Evolutionary conservation across 1,140 invertebrate species (phyloP), one percentile per base, ranked within the genome.

Genomic region (Magallana angulata): DNA sequence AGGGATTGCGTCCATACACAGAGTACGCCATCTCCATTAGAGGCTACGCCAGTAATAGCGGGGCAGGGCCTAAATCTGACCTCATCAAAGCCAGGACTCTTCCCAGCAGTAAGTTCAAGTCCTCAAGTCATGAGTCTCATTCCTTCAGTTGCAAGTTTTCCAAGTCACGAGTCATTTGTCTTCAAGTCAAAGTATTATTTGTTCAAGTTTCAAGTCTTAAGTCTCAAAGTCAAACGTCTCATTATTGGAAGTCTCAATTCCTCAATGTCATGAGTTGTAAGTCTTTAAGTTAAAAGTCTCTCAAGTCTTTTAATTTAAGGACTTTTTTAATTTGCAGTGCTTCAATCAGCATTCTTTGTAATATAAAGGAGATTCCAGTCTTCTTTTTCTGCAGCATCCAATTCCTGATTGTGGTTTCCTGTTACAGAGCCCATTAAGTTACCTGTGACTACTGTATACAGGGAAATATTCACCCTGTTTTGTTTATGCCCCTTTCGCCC

Each of bases 11-110:
- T n/a, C 96, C 96, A 6, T 96, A 95, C 94, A 97, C 96, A 87
- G 97, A 96, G 94, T 97, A 97, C 91, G 96, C 96, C 24, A 96
- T 97, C 92, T 97, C 96, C 90, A 95, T 97, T 60, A 94, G 96
- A 86, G 95, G 96, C 36, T 97, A 96, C 94, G 96, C 95, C 91
- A 95, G 95, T 89, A 95, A 95, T 92, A 95, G 95, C 88, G 91
- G 90, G n/a, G 96, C 96, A 36, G 96, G 96, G 90, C 96, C 96
- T 91, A 96, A 96, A 86, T 97, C 96, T 1, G 94, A 96, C 80
- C 94, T 94, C 88, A 95, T 97, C 85, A 94, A 95, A 62, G 96
- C 89, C 3, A 85, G 60, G 3, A 92, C 91, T 57, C 18, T 82
- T 12, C 89, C 89, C 64, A 88, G 88, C 71, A 85, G 91, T 91